A percentile compares a stretch with the other conserved stretches of the same genome.
These are phyloP conservation scores for Phalacrocorax aristotelis DNA, from an alignment of 2,113 vertebrate species.

Conservation along the genomic window DNA sequence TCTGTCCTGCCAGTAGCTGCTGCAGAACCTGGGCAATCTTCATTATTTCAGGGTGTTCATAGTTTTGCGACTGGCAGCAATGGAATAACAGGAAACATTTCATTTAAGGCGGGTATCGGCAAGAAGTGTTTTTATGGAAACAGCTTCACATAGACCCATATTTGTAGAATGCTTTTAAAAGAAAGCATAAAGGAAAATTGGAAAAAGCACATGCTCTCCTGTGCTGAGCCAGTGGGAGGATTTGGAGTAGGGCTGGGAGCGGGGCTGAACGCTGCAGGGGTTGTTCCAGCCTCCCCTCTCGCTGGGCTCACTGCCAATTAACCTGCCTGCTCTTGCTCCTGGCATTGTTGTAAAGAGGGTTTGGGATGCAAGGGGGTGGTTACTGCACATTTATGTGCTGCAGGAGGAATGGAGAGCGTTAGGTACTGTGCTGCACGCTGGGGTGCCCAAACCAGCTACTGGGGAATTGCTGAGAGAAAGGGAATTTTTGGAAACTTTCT, in stretches of 20 bases:
- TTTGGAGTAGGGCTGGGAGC: not conserved
- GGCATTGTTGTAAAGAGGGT: not conserved
- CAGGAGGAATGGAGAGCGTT: not conserved
- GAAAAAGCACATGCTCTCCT: not conserved
- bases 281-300: not conserved
- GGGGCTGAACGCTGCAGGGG: rapidly evolving
- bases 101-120: not conserved
- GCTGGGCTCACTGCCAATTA: rapidly evolving
- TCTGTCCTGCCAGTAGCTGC: not conserved
- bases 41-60: not conserved
- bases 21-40: not conserved
- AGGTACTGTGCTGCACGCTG: rapidly evolving
- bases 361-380: not conserved
- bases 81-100: not conserved
- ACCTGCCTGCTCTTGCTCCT: not conserved
- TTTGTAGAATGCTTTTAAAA: not conserved
- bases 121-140: not conserved
- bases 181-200: not conserved
- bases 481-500: not conserved
- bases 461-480: not conserved
- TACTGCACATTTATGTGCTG: not conserved
- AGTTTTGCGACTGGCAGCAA: not conserved
- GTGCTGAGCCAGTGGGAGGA: not conserved
- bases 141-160: rapidly evolving
- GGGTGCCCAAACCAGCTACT: not conserved